phyloP scores from a whole-genome alignment of 2,888 invertebrate species.

The Diabrotica balteata region DNA sequence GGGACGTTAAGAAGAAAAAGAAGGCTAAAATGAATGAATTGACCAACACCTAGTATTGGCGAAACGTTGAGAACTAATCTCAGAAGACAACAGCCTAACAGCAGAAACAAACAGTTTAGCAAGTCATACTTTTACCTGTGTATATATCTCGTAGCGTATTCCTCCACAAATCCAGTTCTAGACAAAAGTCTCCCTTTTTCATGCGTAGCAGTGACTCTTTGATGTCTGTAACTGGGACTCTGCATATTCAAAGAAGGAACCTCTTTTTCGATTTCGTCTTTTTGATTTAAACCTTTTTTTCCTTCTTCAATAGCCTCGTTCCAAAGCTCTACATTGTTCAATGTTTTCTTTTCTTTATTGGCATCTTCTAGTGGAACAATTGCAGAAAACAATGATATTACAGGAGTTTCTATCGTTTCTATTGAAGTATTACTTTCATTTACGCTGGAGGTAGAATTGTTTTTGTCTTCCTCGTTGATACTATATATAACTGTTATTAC shows the following conservation, averaged over 20 bases:
- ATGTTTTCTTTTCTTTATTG: conserved; percentile 23
- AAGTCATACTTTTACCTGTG: conserved; percentile 30
- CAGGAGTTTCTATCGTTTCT: conserved; percentile 13
- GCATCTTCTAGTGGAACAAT: conserved; percentile 43
- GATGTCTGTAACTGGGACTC: conserved; percentile 74
- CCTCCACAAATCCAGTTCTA: conserved; percentile 71
- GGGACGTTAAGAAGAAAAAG: no score
- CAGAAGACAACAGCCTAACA: no score
- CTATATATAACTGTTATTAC: conserved; percentile 41
- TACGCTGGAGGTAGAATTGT: conserved; percentile 31
- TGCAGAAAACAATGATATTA: conserved; percentile 38
- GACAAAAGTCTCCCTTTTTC: conserved; percentile 69
- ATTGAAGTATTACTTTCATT: conserved; percentile 23
- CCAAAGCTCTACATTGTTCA: conserved; percentile 34
- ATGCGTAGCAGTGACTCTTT: conserved; percentile 72
- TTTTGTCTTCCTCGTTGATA: conserved; percentile 30
- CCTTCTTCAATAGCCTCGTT: conserved; percentile 52
- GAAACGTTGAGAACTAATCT: no score
- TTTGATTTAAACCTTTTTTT: conserved; percentile 65
- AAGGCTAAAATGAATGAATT: no score
- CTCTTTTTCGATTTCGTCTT: conserved; percentile 65
- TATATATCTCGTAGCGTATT: conserved; percentile 69
- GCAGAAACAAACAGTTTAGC: no score
- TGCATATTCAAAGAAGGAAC: conserved; percentile 63
- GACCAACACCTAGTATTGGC: no score